Evolutionary conservation across 2,797 vertebrate genomes (phyloP).

Genomic region (Poecilia velifera): DNA sequence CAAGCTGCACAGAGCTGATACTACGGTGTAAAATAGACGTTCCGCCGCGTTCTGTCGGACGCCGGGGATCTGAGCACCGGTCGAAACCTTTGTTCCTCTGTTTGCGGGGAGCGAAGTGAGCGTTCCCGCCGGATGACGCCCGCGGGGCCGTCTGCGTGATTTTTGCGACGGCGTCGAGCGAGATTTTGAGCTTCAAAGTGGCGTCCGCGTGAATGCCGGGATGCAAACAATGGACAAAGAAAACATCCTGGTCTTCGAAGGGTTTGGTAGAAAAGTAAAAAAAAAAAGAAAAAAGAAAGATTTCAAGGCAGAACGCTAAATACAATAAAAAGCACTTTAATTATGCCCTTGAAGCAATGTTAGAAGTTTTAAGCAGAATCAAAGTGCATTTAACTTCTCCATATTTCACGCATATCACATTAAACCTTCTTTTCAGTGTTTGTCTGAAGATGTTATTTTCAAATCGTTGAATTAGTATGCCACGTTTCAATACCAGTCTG

Average conservation of each 20-base stretch:
- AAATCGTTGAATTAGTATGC: too few relatives aligned
- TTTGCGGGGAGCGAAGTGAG: background rate
- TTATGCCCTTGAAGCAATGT: too few relatives aligned
- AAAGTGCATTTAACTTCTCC: too few relatives aligned
- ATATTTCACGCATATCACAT: too few relatives aligned
- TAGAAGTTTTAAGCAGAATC: too few relatives aligned
- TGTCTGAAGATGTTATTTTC: too few relatives aligned
- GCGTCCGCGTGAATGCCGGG: background rate
- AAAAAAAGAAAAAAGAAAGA: too few relatives aligned
- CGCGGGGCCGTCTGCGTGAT: background rate
- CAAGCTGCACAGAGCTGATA: background rate
- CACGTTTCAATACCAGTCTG: too few relatives aligned
- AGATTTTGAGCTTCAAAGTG: background rate
- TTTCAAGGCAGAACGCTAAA: background rate
- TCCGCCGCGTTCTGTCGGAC: background rate
- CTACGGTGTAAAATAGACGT: background rate
- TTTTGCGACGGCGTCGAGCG: background rate
- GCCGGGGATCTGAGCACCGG: slow-evolving; percentile 5
- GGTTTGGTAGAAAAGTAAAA: background rate
- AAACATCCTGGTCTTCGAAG: background rate
- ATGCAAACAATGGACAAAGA: background rate
- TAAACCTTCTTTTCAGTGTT: too few relatives aligned
- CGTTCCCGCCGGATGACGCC: background rate
- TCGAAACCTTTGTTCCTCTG: background rate
- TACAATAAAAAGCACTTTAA: background rate